phyloP scores from a whole-genome alignment of 2,797 vertebrate species.

The Micrastur ruficollis region DNA sequence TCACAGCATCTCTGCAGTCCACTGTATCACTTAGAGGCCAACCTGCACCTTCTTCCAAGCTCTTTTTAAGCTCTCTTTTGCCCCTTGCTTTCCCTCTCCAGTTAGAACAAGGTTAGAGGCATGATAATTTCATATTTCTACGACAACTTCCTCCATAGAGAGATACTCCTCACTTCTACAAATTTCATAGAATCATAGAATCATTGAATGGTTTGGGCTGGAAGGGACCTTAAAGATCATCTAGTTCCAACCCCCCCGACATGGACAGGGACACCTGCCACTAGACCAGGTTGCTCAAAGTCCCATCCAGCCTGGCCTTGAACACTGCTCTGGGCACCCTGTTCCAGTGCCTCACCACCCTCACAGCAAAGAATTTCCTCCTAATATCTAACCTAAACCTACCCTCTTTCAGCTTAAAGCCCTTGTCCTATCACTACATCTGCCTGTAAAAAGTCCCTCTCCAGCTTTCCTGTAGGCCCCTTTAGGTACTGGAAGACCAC shows the following conservation, averaged over 20 bases:
- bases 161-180: background rate
- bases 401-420: too few relatives aligned
- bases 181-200: background rate
- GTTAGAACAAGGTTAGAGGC: background rate
- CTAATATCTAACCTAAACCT: too few relatives aligned
- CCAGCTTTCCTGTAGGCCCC: too few relatives aligned
- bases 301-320: accelerated
- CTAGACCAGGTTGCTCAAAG: accelerated
- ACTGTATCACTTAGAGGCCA: background rate
- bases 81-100: background rate
- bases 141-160: background rate
- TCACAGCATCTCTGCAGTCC: background rate
- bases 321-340: background rate
- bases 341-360: too few relatives aligned
- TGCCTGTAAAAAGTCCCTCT: too few relatives aligned
- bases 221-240: background rate
- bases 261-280: background rate
- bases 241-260: background rate
- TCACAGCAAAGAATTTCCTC: too few relatives aligned
- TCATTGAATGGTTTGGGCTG: too few relatives aligned
- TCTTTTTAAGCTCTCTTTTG: background rate
- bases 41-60: background rate
- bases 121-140: background rate
- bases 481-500: too few relatives aligned
- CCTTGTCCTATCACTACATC: too few relatives aligned